These are phyloP conservation scores for Magallana ariakensis DNA, from an alignment of 1,140 invertebrate species.

Conservation along the genomic window DNA sequence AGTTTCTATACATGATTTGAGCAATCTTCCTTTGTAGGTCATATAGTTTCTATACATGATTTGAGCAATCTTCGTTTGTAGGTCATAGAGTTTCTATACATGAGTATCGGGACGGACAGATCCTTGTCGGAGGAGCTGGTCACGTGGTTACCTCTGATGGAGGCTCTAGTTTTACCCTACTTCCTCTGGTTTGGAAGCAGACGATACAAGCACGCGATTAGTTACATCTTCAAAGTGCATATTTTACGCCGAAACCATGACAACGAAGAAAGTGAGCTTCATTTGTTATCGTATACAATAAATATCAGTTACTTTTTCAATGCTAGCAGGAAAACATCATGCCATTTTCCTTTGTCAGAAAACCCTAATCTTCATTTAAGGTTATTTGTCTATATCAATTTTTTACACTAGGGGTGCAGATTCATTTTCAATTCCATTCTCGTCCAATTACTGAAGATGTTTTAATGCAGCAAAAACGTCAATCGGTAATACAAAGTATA, in stretches of 20 bases:
- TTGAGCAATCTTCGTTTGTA: not conserved
- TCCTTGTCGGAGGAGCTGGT: constrained; percentile 40
- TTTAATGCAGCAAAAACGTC: not conserved
- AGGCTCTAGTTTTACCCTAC: constrained; percentile 45
- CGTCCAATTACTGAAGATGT: too few relatives aligned
- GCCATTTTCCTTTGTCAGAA: not conserved
- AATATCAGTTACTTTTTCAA: too few relatives aligned
- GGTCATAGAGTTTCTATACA: constrained; percentile 47
- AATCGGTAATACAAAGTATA: not conserved
- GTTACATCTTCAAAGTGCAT: constrained; percentile 45
- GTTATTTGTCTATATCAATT: too few relatives aligned
- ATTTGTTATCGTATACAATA: not conserved
- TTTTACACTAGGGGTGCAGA: not conserved
- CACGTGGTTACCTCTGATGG: constrained; percentile 51
- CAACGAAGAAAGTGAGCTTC: constrained; percentile 48
- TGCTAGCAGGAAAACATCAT: not conserved
- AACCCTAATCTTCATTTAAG: too few relatives aligned
- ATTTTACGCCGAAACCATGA: constrained; percentile 34
- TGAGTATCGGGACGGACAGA: constrained; percentile 25
- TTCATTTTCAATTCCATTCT: not conserved
- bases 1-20: too few relatives aligned
- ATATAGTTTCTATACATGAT: too few relatives aligned
- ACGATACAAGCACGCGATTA: constrained; percentile 54
- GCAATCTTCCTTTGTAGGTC: too few relatives aligned
- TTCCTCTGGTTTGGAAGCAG: constrained; percentile 52